Base-by-base conservation (phyloP, 2,888 invertebrate genomes). In the Perizoma affinitatum region DNA sequence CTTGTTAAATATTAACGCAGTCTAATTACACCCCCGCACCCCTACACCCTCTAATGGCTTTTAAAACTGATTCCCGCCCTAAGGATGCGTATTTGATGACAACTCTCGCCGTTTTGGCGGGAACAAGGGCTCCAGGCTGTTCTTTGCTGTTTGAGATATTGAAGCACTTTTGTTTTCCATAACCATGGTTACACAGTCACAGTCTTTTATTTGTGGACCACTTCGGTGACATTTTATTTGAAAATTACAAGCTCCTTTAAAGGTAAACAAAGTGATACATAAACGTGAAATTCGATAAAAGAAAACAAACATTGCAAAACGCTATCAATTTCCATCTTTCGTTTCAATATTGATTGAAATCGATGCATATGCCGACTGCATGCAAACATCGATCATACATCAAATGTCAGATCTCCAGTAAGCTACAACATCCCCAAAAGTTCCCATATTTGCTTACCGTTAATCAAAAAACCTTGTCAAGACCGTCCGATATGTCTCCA, bases 1-100 rank as follows among this genome's bases (percentile, higher is more conserved):
- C 92, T 91, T 91, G 90, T 91, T 91, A 92, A 92, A 92, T 92
- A 92, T 92, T 92, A 92, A 92, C 88, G 92, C 86, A 82, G 84
- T 86, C 88, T 92, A 92, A 91, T 92, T 92, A 91, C 89, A 81
- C 78, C 80, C 80, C 78, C 84, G 73, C 72, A 49, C 74, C 76
- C 57, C 54, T 50, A 22, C 54, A 70, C 75, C 83, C 85, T 87
- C 90, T 92, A 92, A 92, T 92, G 91, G 92, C 87, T 91, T 92
- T 92, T 90, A 92, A 91, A 92, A 92, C 91, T 91, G 92, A 92
- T 90, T 90, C 90, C 86, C 84, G 84, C 88, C 90, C 88, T 69
- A 76, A 86, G 86, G 90, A 92, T 91, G 90, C 85, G 91, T 88
- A 90, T 92, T 92, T 91, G 92, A 92, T 92, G 92, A 91, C 92